Evolutionary conservation across 2,797 vertebrate genomes (phyloP), one percentile per base, ranked within the genome.

Genomic region (Clarias platycephalus): DNA sequence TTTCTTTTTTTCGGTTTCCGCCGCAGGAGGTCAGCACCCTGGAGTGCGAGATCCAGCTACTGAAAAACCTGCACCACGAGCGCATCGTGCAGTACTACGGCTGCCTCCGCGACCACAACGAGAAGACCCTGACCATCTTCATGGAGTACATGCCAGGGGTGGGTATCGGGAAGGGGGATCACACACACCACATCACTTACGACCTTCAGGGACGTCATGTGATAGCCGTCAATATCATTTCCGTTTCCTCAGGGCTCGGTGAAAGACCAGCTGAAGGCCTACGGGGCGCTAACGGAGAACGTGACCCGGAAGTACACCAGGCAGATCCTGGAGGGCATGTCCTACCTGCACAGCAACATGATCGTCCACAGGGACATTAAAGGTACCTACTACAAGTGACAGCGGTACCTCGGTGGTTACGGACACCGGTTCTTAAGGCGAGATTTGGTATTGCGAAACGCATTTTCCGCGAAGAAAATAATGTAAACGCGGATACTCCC

Each of bases 61-160:
- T 99, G 92, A 99, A 99, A 92, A 99, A 99, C 34, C 94, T 99
- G 72, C 97, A 97, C 86, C 98, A 99, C 0, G 97, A 99, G 34
- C 96, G 98, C 0, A 98, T 99, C 0, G 98, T 99, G 82, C 98
- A 99, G 91, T 99, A 99, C 89, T 99, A 98, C 0, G 97, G 97
- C 90, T 98, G 97, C 84, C 91, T 99, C 90, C 94, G 97, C 91
- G 97, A 99, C 89, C 96, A 94, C 84, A 95, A 94, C 0, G 97
- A 99, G 93, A 98, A 96, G 92, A 99, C 96, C 2, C 95, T 99
- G 88, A 97, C 97, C 67, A 99, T 99, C 91, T 99, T 99, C 90
- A 99, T 99, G 98, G 98, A 99, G 93, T 99, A 97, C 93, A 99
- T 99, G 98, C 98, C 98, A 0, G 97, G 98, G 95, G 97, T 98